Evolutionary conservation across 1,140 invertebrate genomes (phyloP), one percentile per base, ranked within the genome.

Genomic region (Propsilocerus akamusi): DNA sequence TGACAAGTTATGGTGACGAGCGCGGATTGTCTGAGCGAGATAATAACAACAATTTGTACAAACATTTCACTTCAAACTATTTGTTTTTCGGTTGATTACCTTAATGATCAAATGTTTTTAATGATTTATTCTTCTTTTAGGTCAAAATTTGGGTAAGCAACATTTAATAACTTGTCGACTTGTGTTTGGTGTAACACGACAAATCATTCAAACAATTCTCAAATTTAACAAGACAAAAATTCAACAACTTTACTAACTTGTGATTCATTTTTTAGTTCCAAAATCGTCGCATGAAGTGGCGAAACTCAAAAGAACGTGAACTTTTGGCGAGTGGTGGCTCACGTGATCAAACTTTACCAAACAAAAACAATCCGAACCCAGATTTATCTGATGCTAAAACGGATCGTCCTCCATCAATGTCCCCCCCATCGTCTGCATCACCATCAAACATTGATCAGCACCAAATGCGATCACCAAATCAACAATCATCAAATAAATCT

Each of bases 241-340:
- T 56, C 49, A 56, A 51, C 52, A 46, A 47, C 34, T 58, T 53
- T 49, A 47, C 25, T 60, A 55, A 63, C 58, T 75, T 72, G 12
- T 72, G 94, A 89, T 89, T 94, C 51, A 94, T 93, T 71, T 94
- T 94, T 53, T 94, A 89, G 90, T 94, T 94, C 65, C 89, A 95
- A 76, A 95, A 94, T 62, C 76, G 90, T 1, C 77, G 90, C 47
- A 95, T 94, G 89, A 95, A 95, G 66, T 95, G 90, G 90, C 73
- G 94, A 7, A 98, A 98, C 66, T 94, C 88, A 7, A 97, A 97
- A 67, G 94, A 98, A 64, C 72, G 93, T 14, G 93, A 97, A 67
- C 71, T 97, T 1, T 68, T 98, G 41, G 93, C 92, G 4, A 81
- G 77, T 17, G 92, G 92, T 0, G 92, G 93, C 4, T 90, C 86